Evolutionary conservation across 53 echinoderm and acorn worm species (phyloP).

Genomic region (Patiria pectinifera): DNA sequence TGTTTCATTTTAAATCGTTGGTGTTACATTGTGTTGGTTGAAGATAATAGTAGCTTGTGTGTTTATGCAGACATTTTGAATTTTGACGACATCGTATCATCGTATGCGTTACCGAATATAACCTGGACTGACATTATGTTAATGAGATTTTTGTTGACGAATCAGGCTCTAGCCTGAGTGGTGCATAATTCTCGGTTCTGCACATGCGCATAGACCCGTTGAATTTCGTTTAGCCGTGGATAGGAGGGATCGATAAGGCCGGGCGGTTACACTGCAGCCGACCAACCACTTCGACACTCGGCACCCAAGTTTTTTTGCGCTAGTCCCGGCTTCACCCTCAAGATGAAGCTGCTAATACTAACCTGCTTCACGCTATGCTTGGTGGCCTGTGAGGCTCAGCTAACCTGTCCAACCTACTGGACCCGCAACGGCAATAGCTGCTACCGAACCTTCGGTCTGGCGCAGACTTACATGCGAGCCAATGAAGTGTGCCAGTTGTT

Average conservation of each 20-base stretch:
- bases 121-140: not conserved
- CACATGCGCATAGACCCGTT: slow-evolving; percentile 12
- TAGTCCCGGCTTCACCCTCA: not conserved
- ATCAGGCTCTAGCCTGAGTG: not conserved
- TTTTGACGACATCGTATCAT: too few species aligned
- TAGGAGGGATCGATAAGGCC: not conserved
- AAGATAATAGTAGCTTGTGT: too few species aligned
- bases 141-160: not conserved
- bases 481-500: slow-evolving; percentile 50
- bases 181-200: slow-evolving; percentile 9
- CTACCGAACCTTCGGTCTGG: slow-evolving; percentile 47
- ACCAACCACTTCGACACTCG: slow-evolving; percentile 15
- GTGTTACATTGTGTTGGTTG: too few species aligned
- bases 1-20: too few species aligned
- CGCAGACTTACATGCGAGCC: slow-evolving; percentile 44
- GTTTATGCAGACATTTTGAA: too few species aligned
- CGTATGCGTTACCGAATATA: not conserved
- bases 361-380: not conserved
- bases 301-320: slow-evolving; percentile 2
- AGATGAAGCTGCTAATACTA: slow-evolving; percentile 36
- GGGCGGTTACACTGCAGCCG: not conserved
- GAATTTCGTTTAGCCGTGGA: not conserved
- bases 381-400: not conserved
- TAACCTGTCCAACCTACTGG: slow-evolving; percentile 67
- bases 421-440: slow-evolving; percentile 45